Percentiles rank a stretch among this genome's conserved stretches.
Conservation (phyloP, 2,113 vertebrate genomes). For the Chitala chitala region DNA sequence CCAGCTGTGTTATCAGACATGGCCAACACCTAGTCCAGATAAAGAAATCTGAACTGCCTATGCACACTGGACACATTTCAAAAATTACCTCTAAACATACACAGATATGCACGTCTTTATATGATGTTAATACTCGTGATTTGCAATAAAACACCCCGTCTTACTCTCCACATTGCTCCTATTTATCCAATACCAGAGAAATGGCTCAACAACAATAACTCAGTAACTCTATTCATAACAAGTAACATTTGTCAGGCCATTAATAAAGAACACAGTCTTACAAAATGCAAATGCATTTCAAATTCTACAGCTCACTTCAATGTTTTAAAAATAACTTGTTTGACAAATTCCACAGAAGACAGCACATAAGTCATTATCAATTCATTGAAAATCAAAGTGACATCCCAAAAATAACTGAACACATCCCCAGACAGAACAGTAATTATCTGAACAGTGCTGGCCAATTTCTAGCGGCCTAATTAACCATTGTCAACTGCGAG, state of each 20-base stretch:
- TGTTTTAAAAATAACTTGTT: background rate
- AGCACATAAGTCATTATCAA: background rate
- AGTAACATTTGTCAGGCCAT: background rate
- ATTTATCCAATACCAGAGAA: background rate
- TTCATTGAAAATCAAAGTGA: background rate
- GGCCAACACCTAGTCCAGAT: background rate
- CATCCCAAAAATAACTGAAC: background rate
- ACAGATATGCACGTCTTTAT: background rate
- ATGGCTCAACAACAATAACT: background rate
- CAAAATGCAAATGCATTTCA: background rate
- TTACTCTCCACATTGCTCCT: background rate
- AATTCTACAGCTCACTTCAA: background rate
- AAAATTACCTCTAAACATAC: background rate
- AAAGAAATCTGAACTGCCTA: background rate
- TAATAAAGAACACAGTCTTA: background rate
- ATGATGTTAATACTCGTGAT: background rate
- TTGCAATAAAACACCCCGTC: background rate
- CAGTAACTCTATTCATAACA: background rate
- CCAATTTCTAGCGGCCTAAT: background rate
- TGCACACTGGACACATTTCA: conserved; percentile 1
- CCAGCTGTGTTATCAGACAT: too few relatives aligned
- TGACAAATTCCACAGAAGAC: background rate
- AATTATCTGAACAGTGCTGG: background rate
- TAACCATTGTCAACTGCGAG: background rate
- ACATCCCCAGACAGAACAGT: background rate